phyloP scores from a whole-genome alignment of 2,888 invertebrate species.

The Tanytarsus gracilentus region DNA sequence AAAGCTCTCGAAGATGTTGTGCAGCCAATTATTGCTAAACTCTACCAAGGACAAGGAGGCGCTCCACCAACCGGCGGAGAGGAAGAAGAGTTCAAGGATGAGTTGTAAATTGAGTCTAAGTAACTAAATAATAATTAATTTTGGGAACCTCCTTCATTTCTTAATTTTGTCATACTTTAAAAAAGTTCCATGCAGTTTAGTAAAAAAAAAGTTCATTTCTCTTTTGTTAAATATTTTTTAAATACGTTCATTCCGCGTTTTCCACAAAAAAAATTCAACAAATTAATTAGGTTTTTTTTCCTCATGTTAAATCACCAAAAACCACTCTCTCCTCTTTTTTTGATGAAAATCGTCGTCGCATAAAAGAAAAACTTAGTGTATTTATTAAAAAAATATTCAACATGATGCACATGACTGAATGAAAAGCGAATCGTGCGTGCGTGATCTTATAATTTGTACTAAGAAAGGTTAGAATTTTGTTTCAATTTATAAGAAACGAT shows the following conservation, averaged over 20 bases:
- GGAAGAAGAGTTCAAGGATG: constrained; percentile 72
- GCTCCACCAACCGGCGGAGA: constrained; percentile 61
- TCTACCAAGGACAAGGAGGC: constrained; percentile 82
- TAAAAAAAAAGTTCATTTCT: no score
- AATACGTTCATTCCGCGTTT: neutral
- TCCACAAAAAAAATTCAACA: neutral
- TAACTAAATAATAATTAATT: neutral
- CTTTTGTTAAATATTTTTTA: neutral
- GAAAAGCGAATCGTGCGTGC: constrained; percentile 23
- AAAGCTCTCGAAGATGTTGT: constrained; percentile 91
- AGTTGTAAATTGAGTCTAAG: constrained; percentile 51
- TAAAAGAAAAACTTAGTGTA: neutral
- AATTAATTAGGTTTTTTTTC: neutral
- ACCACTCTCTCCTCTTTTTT: no score
- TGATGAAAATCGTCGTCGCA: constrained; percentile 15
- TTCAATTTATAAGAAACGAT: constrained; percentile 17
- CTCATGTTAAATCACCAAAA: no score
- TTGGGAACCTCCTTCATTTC: neutral
- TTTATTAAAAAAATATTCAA: constrained; percentile 8
- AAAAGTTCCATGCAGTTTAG: neutral
- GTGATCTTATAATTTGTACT: constrained; percentile 18
- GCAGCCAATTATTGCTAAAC: constrained; percentile 93
- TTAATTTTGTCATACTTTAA: neutral
- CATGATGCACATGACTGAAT: constrained; percentile 26
- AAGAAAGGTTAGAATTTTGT: constrained; percentile 10